Evolutionary conservation across 2,797 vertebrate species (phyloP).

Genomic region (Pipistrellus pygmaeus): DNA sequence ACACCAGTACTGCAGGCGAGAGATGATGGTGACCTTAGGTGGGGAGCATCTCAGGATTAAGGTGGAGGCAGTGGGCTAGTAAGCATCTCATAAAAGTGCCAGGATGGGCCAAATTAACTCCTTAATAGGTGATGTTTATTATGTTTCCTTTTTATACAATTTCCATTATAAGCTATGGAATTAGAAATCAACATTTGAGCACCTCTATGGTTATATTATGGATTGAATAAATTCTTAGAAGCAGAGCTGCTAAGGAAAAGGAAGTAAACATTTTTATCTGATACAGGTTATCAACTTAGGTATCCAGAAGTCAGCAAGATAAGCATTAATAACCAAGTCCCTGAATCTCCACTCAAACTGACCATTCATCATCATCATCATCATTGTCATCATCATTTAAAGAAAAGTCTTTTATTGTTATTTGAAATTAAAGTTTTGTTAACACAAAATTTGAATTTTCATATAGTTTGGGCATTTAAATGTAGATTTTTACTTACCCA

Average conservation of each 20-base stretch:
- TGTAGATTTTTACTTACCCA: background rate
- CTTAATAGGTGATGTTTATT: background rate
- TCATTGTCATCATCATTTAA: background rate
- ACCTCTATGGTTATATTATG: background rate
- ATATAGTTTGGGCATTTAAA: slow-evolving; percentile 17
- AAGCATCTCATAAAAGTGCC: background rate
- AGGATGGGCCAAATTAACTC: background rate
- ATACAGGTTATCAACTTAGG: background rate
- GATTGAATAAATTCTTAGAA: slow-evolving; percentile 53
- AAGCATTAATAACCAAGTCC: background rate
- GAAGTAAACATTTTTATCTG: slow-evolving; percentile 4
- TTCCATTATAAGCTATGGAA: background rate
- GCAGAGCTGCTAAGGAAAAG: background rate
- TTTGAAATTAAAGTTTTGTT: slow-evolving; percentile 8
- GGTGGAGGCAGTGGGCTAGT: background rate
- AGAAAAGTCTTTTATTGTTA: background rate
- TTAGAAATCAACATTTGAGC: background rate
- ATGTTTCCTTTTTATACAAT: background rate
- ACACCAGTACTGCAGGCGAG: background rate
- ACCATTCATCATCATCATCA: background rate
- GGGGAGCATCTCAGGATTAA: background rate
- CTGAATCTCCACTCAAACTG: background rate
- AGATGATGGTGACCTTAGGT: background rate
- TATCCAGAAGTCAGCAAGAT: background rate
- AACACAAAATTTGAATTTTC: background rate